Base-by-base conservation (phyloP, 2,888 invertebrate species). In the Trichogramma evanescens region DNA sequence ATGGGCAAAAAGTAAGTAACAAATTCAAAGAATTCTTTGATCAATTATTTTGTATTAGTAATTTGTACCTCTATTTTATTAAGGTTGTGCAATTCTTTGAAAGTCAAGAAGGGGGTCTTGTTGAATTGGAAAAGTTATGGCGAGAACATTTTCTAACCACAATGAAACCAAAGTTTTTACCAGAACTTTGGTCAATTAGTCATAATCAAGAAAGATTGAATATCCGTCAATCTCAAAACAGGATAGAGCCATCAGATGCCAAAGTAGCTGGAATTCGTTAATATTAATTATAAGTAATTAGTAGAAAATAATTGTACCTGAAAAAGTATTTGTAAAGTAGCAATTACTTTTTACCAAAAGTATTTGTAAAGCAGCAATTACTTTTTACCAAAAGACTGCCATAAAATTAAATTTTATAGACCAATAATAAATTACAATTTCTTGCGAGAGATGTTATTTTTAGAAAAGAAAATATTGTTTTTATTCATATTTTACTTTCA, bases 151-250 rank as follows among this genome's bases (percentile, higher is more conserved):
- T 93, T 75, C 71, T 93, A 3, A 72, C 79, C 0, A 80, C 82
- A 2, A 91, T 92, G 91, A 74, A 83, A 55, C 92, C 92, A 0
- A 78, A 81, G 64, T 83, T 80, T 76, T 79, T 93, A 75, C 92
- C 92, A 0, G 77, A 81, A 2, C 78, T 88, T 55, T 93, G 93
- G 93, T 90, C 90, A 40, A 79, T 89, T 38, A 84, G 83, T 67
- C 88, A 89, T 74, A 86, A 86, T 72, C 84, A 85, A 67, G 82
- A 88, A 71, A 82, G 86, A 82, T 82, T 73, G 59, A 69, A 63
- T 13, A 71, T 77, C 62, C 74, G 75, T 49, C 71, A 73, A 52
- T 69, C 63, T n/a, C 71, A 77, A 62, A 76, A 74, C 58, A 69
- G 75, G 67, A 76, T 77, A 56, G 69, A 75, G 52, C 73, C 74